Conservation (phyloP, 2,113 vertebrate species). For the Stomatorhinus ivindoensis region DNA sequence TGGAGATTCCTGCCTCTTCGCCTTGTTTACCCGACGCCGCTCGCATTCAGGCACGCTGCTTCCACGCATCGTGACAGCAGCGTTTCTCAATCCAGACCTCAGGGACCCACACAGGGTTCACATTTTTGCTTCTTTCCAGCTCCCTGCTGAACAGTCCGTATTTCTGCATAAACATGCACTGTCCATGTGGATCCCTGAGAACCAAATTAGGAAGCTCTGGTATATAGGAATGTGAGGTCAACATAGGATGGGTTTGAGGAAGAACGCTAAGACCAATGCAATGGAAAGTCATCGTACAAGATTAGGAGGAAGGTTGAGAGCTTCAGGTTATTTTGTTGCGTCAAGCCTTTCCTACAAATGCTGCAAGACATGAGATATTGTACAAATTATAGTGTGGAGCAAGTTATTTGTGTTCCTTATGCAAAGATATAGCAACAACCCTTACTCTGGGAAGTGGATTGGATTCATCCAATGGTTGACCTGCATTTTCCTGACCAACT, state of each 20-base stretch:
- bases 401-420: background rate
- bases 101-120: background rate
- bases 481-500: background rate
- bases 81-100: background rate
- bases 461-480: background rate
- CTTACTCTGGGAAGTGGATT: background rate
- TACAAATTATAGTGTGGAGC: background rate
- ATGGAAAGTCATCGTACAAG: too few relatives aligned
- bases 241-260: too few relatives aligned
- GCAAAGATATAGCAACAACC: background rate
- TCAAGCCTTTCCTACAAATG: background rate
- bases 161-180: background rate
- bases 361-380: background rate
- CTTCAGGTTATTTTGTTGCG: background rate
- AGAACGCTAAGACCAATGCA: too few relatives aligned
- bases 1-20: too few relatives aligned
- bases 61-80: too few relatives aligned
- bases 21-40: too few relatives aligned
- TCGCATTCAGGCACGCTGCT: too few relatives aligned
- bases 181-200: background rate
- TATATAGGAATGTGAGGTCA: background rate
- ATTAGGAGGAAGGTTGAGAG: too few relatives aligned
- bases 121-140: background rate
- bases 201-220: background rate
- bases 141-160: background rate